phyloP scores from a whole-genome alignment of 2,888 invertebrate species.

The Hymenopus coronatus region DNA sequence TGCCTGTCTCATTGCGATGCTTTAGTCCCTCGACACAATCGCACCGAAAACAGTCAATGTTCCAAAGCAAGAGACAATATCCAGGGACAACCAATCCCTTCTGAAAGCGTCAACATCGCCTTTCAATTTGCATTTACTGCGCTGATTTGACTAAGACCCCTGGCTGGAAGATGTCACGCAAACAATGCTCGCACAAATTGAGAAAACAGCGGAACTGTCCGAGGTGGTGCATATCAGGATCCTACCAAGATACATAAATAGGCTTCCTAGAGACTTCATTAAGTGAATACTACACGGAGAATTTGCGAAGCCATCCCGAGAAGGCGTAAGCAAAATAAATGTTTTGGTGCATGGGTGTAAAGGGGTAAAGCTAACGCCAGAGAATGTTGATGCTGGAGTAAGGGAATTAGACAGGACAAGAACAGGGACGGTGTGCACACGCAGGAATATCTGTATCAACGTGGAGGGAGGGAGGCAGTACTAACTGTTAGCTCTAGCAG shows the following conservation, averaged over 20 bases:
- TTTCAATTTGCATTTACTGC: constrained; percentile 17
- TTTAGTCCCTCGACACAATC: not conserved
- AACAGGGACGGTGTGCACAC: not conserved
- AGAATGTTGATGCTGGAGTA: constrained; percentile 27
- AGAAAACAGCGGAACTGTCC: constrained; percentile 7
- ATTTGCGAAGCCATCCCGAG: constrained; percentile 14
- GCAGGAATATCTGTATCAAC: constrained; percentile 6
- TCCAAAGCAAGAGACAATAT: not conserved
- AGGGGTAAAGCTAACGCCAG: constrained; percentile 6
- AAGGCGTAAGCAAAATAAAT: constrained; percentile 27
- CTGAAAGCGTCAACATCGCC: not conserved
- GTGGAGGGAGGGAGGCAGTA: not conserved
- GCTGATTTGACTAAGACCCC: not conserved
- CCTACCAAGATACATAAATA: constrained; percentile 1
- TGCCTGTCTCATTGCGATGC: not conserved
- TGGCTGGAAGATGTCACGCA: constrained; percentile 5
- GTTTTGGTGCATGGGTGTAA: constrained; percentile 19
- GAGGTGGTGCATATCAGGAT: not conserved
- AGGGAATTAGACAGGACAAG: constrained; percentile 27
- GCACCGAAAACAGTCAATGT: not conserved
- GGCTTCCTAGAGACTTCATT: constrained; percentile 20
- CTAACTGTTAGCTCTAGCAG: constrained; percentile 14
- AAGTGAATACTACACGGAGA: constrained; percentile 16
- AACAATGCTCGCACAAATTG: constrained; percentile 15
- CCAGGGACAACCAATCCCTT: not conserved